A percentile compares a stretch with the other conserved stretches of the same genome.
Conservation (phyloP, 2,888 invertebrate species). For the Lobophora halterata region DNA sequence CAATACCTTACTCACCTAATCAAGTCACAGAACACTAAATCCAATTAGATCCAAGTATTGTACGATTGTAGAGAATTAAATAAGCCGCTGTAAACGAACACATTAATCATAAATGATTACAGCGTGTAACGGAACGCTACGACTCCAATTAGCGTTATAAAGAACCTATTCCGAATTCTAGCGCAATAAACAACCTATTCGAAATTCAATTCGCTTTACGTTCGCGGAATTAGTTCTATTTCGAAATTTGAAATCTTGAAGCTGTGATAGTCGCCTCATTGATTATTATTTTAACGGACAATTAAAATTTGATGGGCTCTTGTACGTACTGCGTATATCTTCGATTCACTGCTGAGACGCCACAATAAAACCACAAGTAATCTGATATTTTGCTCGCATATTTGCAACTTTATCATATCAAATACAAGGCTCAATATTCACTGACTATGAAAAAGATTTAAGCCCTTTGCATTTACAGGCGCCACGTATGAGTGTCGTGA, state of each 20-base stretch:
- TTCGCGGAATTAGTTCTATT: constrained; percentile 59
- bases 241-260: constrained; percentile 46
- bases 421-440: constrained; percentile 45
- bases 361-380: constrained; percentile 24
- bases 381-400: constrained; percentile 24
- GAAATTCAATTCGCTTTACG: constrained; percentile 31
- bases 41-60: constrained; percentile 56
- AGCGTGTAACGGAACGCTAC: constrained; percentile 42
- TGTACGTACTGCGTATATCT: constrained; percentile 70
- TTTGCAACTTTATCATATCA: constrained; percentile 34
- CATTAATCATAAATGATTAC: constrained; percentile 65
- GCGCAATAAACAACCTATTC: constrained; percentile 21
- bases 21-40: constrained; percentile 46
- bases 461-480: constrained; percentile 59
- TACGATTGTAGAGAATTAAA: constrained; percentile 52
- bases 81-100: constrained; percentile 53
- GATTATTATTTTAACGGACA: constrained; percentile 80
- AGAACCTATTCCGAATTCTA: constrained; percentile 28
- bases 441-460: constrained; percentile 37
- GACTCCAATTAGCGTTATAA: constrained; percentile 49
- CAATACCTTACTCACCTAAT: constrained; percentile 25
- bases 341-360: constrained; percentile 47
- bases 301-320: constrained; percentile 79
- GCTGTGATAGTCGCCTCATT: constrained; percentile 72
- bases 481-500: constrained; percentile 71